These are phyloP conservation scores for Drosophila phalerata DNA, from an alignment of 2,888 invertebrate genomes.

Conservation along the genomic window DNA sequence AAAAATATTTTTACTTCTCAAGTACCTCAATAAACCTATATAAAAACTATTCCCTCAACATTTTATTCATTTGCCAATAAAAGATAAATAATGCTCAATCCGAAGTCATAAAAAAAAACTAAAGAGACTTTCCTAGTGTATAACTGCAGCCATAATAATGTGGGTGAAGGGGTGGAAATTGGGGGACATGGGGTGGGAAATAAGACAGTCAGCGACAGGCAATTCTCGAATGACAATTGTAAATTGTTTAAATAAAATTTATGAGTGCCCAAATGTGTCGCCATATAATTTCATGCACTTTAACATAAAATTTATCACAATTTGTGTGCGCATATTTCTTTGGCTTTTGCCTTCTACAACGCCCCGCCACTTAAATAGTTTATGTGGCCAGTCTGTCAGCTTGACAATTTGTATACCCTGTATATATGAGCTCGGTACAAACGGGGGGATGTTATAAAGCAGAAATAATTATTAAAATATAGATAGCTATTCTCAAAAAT, in stretches of 20 bases:
- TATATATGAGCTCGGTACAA: background rate
- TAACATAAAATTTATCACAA: slow-evolving; percentile 84
- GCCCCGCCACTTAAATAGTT: slow-evolving; percentile 59
- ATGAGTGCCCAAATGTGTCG: slow-evolving; percentile 82
- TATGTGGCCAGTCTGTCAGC: slow-evolving; percentile 39
- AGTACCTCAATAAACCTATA: slow-evolving; percentile 7
- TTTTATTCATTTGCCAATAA: slow-evolving; percentile 46
- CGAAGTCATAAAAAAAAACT: slow-evolving; percentile 37
- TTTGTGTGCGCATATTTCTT: slow-evolving; percentile 80
- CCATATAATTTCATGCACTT: slow-evolving; percentile 83
- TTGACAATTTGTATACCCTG: slow-evolving; percentile 34
- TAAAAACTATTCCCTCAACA: slow-evolving; percentile 1
- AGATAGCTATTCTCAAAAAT: no score
- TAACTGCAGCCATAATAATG: slow-evolving; percentile 26
- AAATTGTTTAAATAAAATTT: slow-evolving; percentile 81
- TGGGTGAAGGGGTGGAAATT: background rate
- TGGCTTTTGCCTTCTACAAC: slow-evolving; percentile 42
- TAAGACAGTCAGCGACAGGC: slow-evolving; percentile 46
- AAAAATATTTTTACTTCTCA: background rate
- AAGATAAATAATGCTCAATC: slow-evolving; percentile 51
- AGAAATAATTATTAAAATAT: background rate
- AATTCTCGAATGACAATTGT: slow-evolving; percentile 78
- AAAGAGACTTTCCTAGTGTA: slow-evolving; percentile 9
- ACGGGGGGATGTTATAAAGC: background rate
- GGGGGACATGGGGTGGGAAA: background rate